A percentile compares a stretch with the other conserved stretches of the same genome.
Evolutionary conservation across 2,888 invertebrate genomes (phyloP).

Genomic region (Eilema griseolum): DNA sequence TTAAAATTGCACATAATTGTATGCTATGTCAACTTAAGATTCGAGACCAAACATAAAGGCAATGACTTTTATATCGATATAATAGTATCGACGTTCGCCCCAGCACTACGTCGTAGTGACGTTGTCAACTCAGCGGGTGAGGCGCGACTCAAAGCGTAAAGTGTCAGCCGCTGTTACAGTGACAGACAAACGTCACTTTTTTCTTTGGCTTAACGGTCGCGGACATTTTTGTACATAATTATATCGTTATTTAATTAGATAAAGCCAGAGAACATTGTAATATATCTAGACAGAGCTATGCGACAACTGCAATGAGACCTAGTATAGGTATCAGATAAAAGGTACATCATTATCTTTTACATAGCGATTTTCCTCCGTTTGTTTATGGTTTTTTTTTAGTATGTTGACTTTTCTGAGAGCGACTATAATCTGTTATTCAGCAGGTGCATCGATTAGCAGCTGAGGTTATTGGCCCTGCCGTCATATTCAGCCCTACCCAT

Average conservation of each 20-base stretch:
- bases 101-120: slow-evolving; percentile 39
- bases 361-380: no score
- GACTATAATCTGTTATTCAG: no score
- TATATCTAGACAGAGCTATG: background rate
- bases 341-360: no score
- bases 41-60: no score
- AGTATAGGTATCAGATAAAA: background rate
- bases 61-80: no score
- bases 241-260: background rate
- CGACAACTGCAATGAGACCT: background rate
- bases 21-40: background rate
- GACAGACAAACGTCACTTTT: slow-evolving; percentile 28
- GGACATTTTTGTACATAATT: background rate
- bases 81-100: background rate
- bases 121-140: slow-evolving; percentile 40
- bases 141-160: slow-evolving; percentile 35
- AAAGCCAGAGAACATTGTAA: background rate
- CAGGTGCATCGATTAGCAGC: no score
- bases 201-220: slow-evolving; percentile 22
- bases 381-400: no score
- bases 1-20: no score
- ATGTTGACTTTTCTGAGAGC: no score
- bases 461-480: no score
- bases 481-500: no score
- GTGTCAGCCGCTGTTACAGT: slow-evolving; percentile 33